Evolutionary conservation across 2,888 invertebrate genomes (phyloP).

Genomic region (Cybosia mesomella): DNA sequence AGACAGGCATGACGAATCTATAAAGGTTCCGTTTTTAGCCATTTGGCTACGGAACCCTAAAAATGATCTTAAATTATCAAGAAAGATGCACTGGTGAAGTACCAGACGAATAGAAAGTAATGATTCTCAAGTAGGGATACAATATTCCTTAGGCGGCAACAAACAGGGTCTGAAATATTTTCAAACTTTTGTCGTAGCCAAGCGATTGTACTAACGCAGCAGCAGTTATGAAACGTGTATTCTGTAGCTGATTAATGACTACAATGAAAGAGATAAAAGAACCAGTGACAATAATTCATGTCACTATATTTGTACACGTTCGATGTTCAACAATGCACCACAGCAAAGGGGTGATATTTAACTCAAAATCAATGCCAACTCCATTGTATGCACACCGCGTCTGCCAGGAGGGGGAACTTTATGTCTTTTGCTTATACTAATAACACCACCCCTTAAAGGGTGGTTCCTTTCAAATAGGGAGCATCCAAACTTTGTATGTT

Average conservation of each 20-base stretch:
- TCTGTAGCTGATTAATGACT: slow-evolving; percentile 67
- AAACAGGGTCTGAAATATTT: background rate
- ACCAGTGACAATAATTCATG: slow-evolving; percentile 79
- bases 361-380: slow-evolving; percentile 83
- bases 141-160: background rate
- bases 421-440: slow-evolving; percentile 84
- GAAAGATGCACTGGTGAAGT: no score
- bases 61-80: no score
- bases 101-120: background rate
- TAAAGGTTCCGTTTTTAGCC: no score
- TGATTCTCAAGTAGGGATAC: background rate
- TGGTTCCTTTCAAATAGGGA: slow-evolving; percentile 73
- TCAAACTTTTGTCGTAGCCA: background rate
- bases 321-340: slow-evolving; percentile 62
- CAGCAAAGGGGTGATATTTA: slow-evolving; percentile 80
- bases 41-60: no score
- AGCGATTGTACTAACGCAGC: slow-evolving; percentile 26
- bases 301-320: slow-evolving; percentile 75
- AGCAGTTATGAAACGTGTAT: slow-evolving; percentile 48
- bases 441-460: slow-evolving; percentile 81
- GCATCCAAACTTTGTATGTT: slow-evolving; percentile 81
- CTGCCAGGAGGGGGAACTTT: slow-evolving; percentile 72
- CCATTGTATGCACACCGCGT: slow-evolving; percentile 83
- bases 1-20: no score
- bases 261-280: slow-evolving; percentile 68